Evolutionary conservation across 2,888 invertebrate genomes (phyloP).

Genomic region (Ariolimax columbianus): DNA sequence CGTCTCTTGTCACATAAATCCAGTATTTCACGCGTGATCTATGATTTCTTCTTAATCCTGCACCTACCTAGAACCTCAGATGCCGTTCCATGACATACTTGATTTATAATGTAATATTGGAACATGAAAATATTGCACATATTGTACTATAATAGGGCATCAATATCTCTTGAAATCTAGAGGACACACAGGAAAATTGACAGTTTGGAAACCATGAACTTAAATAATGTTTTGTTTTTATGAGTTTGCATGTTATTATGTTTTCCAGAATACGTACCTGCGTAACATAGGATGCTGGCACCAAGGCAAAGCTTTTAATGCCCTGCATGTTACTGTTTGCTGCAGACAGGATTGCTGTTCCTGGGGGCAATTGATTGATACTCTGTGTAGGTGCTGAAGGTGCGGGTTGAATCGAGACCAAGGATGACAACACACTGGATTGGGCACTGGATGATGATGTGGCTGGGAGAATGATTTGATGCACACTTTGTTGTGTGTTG

Average conservation of each 20-base stretch:
- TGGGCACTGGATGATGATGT: constrained; percentile 24
- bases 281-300: constrained; percentile 83
- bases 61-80: too few species aligned
- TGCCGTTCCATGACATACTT: too few species aligned
- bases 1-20: too few species aligned
- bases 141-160: too few species aligned
- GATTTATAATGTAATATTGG: too few species aligned
- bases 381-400: constrained; percentile 68
- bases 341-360: constrained; percentile 74
- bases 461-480: constrained; percentile 75
- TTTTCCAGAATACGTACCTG: constrained; percentile 61
- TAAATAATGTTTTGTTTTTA: too few species aligned
- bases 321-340: constrained; percentile 68
- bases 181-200: too few species aligned
- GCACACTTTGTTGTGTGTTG: constrained; percentile 57
- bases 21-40: too few species aligned
- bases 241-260: neutral
- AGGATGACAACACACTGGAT: constrained; percentile 52
- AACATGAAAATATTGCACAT: too few species aligned
- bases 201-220: too few species aligned
- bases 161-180: too few species aligned
- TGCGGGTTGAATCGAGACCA: constrained; percentile 72
- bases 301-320: constrained; percentile 80
- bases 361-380: constrained; percentile 68
- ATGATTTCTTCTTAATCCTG: too few species aligned